A percentile compares a stretch with the other conserved stretches of the same genome.
Evolutionary conservation across 2,797 vertebrate species (phyloP).

Genomic region (Mormyrops attenuatus): DNA sequence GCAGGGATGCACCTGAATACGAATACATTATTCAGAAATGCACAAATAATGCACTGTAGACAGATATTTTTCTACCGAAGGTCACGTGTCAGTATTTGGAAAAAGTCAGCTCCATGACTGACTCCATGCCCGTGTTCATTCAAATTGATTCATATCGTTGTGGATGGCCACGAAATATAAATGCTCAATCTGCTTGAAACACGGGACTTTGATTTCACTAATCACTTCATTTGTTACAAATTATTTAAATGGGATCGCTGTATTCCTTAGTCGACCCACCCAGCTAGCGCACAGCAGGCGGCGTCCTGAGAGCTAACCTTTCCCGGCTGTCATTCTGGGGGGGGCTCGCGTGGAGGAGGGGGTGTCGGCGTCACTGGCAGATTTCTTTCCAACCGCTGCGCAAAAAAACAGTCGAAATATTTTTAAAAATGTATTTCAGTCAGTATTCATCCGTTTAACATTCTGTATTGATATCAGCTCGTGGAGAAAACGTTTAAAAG

Average conservation of each 20-base stretch:
- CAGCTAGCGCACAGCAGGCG: background rate
- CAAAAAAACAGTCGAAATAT: background rate
- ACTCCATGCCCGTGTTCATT: background rate
- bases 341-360: background rate
- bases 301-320: background rate
- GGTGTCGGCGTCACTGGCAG: background rate
- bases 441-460: background rate
- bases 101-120: background rate
- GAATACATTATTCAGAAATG: no score
- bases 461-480: no score
- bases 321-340: no score
- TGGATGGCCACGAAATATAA: background rate
- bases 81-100: background rate
- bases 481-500: no score
- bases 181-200: background rate
- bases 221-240: no score
- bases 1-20: no score
- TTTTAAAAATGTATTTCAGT: background rate
- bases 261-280: background rate
- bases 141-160: background rate
- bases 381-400: background rate
- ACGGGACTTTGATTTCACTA: background rate
- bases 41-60: background rate
- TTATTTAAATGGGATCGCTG: background rate
- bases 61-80: background rate